These are phyloP conservation scores for Ahaetulla prasina DNA, from an alignment of 2,113 vertebrate genomes.

Conservation along the genomic window DNA sequence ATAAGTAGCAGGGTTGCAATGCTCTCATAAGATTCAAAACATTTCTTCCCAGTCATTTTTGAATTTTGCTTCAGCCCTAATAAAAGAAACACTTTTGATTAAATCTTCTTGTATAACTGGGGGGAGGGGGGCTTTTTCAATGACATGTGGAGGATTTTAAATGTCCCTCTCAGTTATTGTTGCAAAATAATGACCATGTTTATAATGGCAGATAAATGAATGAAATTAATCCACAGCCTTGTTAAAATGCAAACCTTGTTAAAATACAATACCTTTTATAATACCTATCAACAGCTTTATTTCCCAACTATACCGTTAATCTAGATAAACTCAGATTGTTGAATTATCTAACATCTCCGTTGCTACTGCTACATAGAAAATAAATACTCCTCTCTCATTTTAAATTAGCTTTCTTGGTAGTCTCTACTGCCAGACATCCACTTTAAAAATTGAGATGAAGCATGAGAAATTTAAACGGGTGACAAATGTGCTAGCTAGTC, in stretches of 20 bases:
- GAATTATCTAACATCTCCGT: slow-evolving; percentile 20
- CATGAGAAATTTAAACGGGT: background rate
- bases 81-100: background rate
- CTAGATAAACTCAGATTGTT: slow-evolving; percentile 24
- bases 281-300: slow-evolving; percentile 1
- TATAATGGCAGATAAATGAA: background rate
- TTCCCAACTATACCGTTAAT: background rate
- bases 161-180: background rate
- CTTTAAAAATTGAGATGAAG: background rate
- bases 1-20: background rate
- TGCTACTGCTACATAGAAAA: slow-evolving; percentile 22
- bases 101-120: background rate
- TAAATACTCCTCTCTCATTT: background rate
- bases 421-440: background rate
- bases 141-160: background rate
- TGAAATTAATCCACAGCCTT: background rate
- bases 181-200: slow-evolving; percentile 10
- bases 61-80: background rate
- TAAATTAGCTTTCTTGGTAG: background rate
- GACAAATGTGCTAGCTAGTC: background rate
- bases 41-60: background rate
- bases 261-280: slow-evolving; percentile 16
- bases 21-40: background rate
- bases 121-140: background rate
- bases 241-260: slow-evolving; percentile 9